Conservation (phyloP, 2,888 invertebrate species). For the Lasioglossum pauxillum region DNA sequence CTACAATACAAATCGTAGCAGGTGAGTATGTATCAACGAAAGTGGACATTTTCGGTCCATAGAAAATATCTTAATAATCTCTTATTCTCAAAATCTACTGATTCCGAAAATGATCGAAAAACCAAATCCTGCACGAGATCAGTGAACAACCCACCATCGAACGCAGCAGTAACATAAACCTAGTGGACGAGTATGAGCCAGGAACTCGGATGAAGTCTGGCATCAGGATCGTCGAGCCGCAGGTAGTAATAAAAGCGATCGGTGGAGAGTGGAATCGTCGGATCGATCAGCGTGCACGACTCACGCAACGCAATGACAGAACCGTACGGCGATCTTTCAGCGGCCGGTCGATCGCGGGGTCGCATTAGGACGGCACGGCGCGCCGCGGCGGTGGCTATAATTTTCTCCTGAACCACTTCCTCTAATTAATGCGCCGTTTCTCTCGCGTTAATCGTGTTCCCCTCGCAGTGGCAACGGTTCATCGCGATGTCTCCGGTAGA, state of each 20-base stretch:
- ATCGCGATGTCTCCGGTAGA: constrained; percentile 44
- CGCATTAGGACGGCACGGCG: neutral
- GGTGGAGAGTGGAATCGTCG: neutral
- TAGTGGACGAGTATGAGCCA: neutral
- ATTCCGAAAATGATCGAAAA: neutral
- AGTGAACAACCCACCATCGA: neutral
- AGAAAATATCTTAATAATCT: neutral
- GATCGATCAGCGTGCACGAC: constrained; percentile 20
- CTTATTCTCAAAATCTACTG: neutral
- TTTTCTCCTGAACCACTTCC: constrained; percentile 60
- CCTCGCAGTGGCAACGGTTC: constrained; percentile 60
- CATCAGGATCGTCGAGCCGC: neutral
- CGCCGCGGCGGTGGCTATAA: constrained; percentile 36
- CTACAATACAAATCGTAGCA: too few relatives aligned
- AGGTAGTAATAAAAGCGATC: constrained; percentile 3
- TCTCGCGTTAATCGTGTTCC: constrained; percentile 77
- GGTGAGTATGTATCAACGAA: too few relatives aligned
- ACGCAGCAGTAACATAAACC: neutral
- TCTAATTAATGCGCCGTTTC: constrained; percentile 80
- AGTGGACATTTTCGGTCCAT: too few relatives aligned
- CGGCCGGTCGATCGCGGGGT: neutral
- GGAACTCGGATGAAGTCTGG: neutral
- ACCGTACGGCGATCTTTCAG: constrained; percentile 25
- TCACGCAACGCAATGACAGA: constrained; percentile 3
- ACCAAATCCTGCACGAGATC: neutral